These are phyloP conservation scores for Elephantulus edwardii DNA, from an alignment of 2,113 vertebrate species.

Conservation along the genomic window DNA sequence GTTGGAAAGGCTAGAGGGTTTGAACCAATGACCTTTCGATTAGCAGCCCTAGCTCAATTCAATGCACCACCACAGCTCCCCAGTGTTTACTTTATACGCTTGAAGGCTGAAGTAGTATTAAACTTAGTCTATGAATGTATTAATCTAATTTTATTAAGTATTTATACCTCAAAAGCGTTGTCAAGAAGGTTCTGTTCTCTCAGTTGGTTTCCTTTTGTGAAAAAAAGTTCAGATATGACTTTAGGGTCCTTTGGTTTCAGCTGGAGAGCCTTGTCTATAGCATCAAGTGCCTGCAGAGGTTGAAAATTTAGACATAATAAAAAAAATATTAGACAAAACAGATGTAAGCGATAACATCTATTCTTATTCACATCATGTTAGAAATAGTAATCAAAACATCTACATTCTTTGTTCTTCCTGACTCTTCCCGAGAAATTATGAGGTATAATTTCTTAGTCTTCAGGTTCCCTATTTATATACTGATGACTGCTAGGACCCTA, in stretches of 20 bases:
- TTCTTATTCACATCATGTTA: not conserved
- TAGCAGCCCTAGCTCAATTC: no score
- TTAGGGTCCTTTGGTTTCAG: constrained; percentile 90
- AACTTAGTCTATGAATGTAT: not conserved
- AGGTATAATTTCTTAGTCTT: no score
- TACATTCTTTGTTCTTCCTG: not conserved
- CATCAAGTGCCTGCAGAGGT: constrained; percentile 87
- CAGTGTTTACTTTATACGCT: no score
- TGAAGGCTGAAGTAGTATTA: not conserved
- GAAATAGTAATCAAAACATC: not conserved
- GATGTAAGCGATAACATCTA: not conserved
- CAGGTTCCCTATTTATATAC: not conserved
- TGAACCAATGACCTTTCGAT: no score
- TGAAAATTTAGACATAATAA: not conserved
- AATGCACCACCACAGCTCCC: no score
- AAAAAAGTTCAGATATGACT: constrained; percentile 91
- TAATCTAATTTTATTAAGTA: not conserved
- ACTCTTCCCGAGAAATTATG: not conserved
- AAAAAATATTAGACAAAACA: not conserved
- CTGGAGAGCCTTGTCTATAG: constrained; percentile 91
- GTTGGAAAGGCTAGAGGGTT: no score
- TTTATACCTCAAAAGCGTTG: constrained; percentile 90
- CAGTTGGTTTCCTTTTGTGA: constrained; percentile 95
- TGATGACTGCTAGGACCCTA: not conserved
- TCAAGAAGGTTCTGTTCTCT: constrained; percentile 93